A percentile compares a stretch with the other conserved stretches of the same genome.
Evolutionary conservation across 2,888 invertebrate genomes (phyloP).

Genomic region (Calameuta filiformis): DNA sequence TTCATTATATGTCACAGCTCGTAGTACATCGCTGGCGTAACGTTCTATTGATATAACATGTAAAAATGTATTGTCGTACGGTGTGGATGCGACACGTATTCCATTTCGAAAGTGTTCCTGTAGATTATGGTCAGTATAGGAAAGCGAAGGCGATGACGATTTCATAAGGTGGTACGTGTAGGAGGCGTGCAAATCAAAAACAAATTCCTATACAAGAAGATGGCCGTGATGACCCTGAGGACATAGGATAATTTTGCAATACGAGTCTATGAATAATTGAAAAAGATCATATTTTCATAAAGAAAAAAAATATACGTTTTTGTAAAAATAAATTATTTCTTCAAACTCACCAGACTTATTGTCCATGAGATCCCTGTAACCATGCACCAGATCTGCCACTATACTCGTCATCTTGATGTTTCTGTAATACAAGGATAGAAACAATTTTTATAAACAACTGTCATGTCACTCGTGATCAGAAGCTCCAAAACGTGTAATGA

Average conservation of each 20-base stretch:
- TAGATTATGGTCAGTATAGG: background rate
- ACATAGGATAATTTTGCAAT: background rate
- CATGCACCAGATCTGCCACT: slow-evolving; percentile 66
- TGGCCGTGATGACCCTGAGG: background rate
- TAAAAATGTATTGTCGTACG: background rate
- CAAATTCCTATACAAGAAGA: background rate
- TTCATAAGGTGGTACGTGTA: background rate
- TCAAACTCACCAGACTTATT: slow-evolving; percentile 72
- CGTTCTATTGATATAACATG: background rate
- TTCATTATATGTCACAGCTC: background rate
- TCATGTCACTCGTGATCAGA: background rate
- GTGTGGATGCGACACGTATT: background rate
- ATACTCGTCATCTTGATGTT: slow-evolving; percentile 70
- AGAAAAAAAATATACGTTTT: background rate
- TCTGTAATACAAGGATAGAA: slow-evolving; percentile 44
- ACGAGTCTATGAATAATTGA: background rate
- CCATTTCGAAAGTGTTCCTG: background rate
- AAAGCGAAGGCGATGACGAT: background rate
- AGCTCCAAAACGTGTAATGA: no score
- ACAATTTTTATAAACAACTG: background rate
- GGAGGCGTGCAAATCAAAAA: background rate
- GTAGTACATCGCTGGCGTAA: background rate
- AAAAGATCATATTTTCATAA: no score
- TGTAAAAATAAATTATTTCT: background rate
- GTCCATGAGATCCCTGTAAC: slow-evolving; percentile 80